Conservation (phyloP, 2,888 invertebrate genomes). For the Harpalus rubripes region DNA sequence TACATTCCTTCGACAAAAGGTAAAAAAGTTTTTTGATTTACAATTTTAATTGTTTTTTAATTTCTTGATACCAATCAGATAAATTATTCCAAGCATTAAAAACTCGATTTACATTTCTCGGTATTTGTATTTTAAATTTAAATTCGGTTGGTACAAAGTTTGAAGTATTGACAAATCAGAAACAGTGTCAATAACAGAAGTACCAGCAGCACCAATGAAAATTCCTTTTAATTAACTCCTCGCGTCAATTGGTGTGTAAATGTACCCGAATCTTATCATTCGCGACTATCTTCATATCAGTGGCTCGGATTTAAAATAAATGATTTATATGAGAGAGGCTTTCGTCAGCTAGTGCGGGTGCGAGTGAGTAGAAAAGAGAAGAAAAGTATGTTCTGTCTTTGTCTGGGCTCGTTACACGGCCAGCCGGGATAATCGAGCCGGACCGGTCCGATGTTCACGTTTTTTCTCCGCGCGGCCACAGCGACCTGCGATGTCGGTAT, state of each 20-base stretch:
- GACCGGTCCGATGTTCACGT: conserved; percentile 47
- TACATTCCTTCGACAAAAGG: no score
- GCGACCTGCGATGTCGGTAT: conserved; percentile 27
- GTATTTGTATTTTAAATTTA: background rate
- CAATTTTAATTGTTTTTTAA: background rate
- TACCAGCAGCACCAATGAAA: conserved; percentile 17
- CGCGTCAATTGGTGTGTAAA: background rate
- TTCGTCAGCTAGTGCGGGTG: conserved; percentile 44
- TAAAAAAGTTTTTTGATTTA: background rate
- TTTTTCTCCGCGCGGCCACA: conserved; percentile 1
- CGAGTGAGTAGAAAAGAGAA: background rate
- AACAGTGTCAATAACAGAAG: conserved; percentile 12
- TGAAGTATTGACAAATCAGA: conserved; percentile 2
- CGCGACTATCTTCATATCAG: conserved; percentile 37
- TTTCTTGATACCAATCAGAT: background rate
- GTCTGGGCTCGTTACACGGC: conserved; percentile 44
- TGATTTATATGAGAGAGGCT: conserved; percentile 49
- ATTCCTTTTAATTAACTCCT: conserved; percentile 36
- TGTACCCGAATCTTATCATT: conserved; percentile 36
- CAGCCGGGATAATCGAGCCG: conserved; percentile 46
- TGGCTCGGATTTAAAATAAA: conserved; percentile 41
- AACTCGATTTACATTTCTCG: background rate
- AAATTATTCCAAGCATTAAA: background rate
- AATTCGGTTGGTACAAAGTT: background rate
- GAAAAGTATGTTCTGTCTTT: conserved; percentile 24